Percentiles rank a stretch among this genome's conserved stretches.
phyloP scores from a whole-genome alignment of 2,888 invertebrate genomes.

The Crematogaster levior region DNA sequence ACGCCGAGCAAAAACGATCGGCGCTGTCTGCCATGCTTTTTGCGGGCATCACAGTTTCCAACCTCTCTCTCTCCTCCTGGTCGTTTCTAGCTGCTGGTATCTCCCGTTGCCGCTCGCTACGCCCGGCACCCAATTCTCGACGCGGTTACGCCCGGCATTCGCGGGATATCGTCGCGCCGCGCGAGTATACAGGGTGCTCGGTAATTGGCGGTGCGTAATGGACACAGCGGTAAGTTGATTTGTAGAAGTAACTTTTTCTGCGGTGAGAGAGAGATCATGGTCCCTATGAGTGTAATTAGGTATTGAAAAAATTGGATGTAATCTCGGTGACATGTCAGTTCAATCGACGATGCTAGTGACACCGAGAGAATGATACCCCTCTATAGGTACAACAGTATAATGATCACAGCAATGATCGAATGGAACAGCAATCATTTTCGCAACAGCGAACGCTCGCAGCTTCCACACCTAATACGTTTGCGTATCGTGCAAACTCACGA shows the following conservation, averaged over 20 bases:
- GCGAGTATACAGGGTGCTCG: conserved; percentile 51
- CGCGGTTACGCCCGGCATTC: conserved; percentile 76
- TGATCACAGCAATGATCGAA: not conserved
- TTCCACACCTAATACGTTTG: not conserved
- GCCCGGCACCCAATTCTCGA: conserved; percentile 75
- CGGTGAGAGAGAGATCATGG: not conserved
- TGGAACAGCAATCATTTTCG: not conserved
- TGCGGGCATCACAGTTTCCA: conserved; percentile 85
- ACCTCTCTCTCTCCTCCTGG: conserved; percentile 80
- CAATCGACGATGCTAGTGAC: not conserved
- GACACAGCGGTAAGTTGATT: not conserved
- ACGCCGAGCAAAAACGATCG: conserved; percentile 85
- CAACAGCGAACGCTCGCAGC: not conserved
- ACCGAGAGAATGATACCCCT: not conserved
- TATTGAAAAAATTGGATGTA: not conserved
- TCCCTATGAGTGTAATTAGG: not conserved
- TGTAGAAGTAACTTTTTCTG: not conserved
- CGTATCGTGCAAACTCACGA: not conserved
- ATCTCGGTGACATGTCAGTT: not conserved
- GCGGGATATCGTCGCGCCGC: conserved; percentile 57
- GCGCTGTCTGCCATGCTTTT: conserved; percentile 86
- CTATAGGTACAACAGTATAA: too few relatives aligned
- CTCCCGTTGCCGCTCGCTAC: conserved; percentile 71
- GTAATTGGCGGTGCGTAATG: conserved; percentile 33
- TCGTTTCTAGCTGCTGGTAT: conserved; percentile 73